Conservation (phyloP, 92 coral and sea anemone genomes). For the Bergia puertoricense region DNA sequence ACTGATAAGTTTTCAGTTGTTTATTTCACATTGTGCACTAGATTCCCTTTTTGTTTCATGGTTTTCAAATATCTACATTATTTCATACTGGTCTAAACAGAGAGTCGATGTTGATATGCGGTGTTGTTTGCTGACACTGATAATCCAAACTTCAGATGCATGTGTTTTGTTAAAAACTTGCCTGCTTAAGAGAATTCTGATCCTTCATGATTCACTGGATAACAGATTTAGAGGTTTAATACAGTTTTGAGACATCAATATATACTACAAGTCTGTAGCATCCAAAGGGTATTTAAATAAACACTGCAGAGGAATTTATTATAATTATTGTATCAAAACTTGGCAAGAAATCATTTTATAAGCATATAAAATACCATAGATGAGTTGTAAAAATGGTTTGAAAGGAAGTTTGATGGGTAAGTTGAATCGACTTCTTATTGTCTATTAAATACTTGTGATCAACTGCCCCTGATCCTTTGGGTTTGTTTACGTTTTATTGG, state of each 20-base stretch:
- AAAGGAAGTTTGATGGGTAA: neutral
- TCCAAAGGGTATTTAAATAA: too few species aligned
- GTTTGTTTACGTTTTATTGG: too few species aligned
- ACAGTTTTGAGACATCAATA: too few species aligned
- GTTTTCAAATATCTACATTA: neutral
- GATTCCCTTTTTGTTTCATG: neutral
- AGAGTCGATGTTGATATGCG: neutral
- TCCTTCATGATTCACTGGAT: too few species aligned
- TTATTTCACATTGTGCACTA: neutral
- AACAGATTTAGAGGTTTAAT: too few species aligned
- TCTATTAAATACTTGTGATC: too few species aligned
- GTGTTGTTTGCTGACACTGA: neutral
- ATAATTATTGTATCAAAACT: neutral
- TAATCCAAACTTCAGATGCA: neutral
- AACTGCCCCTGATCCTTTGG: too few species aligned
- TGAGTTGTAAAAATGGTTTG: neutral
- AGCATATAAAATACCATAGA: neutral
- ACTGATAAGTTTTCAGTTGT: constrained; percentile 4
- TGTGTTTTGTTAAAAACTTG: neutral
- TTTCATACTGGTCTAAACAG: neutral
- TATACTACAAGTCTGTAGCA: too few species aligned
- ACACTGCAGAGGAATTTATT: too few species aligned
- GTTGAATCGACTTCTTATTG: neutral
- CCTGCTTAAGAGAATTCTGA: neutral
- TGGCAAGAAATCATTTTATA: neutral